Conservation (phyloP, 2,113 vertebrate genomes). For the Athene noctua region DNA sequence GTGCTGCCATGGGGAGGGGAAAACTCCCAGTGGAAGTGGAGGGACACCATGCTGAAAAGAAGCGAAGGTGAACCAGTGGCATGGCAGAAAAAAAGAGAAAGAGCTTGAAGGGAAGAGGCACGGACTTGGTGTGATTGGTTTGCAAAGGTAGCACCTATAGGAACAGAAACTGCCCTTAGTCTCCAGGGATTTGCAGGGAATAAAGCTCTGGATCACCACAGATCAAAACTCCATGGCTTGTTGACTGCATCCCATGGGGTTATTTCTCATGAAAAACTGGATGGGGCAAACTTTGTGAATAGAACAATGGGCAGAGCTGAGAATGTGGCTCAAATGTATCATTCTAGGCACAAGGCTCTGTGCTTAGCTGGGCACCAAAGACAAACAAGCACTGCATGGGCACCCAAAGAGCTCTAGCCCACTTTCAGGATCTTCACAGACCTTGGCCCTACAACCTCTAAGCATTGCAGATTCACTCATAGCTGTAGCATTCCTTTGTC, state of each 20-base stretch:
- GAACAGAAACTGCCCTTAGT: not conserved
- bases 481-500: rapidly evolving
- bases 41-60: not conserved
- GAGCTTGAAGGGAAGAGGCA: not conserved
- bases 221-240: not conserved
- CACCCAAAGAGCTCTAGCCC: not conserved
- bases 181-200: not conserved
- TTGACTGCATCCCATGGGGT: not conserved
- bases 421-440: not conserved
- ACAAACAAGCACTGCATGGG: not conserved
- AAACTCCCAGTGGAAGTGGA: not conserved
- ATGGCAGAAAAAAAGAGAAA: not conserved
- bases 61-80: not conserved
- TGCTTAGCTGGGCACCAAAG: not conserved
- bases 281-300: not conserved
- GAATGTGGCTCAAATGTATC: not conserved
- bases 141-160: not conserved
- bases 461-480: not conserved
- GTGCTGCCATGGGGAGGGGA: not conserved
- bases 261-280: not conserved
- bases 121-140: not conserved
- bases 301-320: not conserved
- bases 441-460: not conserved
- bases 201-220: not conserved
- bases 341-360: not conserved